Base-by-base conservation (phyloP, 1,140 invertebrate species). In the Aricia agestis region DNA sequence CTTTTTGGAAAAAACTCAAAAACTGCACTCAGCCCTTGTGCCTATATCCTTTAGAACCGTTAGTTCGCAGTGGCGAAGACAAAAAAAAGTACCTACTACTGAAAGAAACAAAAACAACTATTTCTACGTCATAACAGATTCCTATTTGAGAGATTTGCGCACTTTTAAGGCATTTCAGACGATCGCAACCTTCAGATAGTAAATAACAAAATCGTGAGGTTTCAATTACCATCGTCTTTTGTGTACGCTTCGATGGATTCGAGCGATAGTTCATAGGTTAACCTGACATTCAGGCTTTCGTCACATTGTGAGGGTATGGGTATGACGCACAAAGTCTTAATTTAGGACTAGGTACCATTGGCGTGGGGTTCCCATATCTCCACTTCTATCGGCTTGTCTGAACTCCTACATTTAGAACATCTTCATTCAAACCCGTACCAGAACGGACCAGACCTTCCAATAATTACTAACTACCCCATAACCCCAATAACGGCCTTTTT, bases 181-280 rank as follows among this genome's bases (percentile, higher is more conserved):
- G 45, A 52, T 13, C 36, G 36, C 36, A 52, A 52, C 45, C 45
- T 13, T 52, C 45, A 52, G 45, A 52, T 52, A 52, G 45, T 52
- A 52, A 52, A 52, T 52, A 52, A 52, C 45, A 52, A 52, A 15
- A 52, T 52, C 45, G 45, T 52, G 45, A 52, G 45, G 45, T 52
- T 52, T 52, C 45, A 52, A 52, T 52, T 52, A 52, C 45, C 45
- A 13, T 52, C 10, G 45, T 52, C 45, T 52, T 52, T 36, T 36
- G 36, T 52, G 45, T 52, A 15, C 45, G 45, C 45, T 9, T 52
- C 45, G 4, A 52, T 52, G 9, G 45, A 52, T 52, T 15, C 45
- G 13, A 13, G 45, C 45, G 45, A 52, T 52, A 52, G 45, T 52
- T 52, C 45, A 52, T 52, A 52, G 45, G 45, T 52, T 52, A 52